Conservation (phyloP, 2,888 invertebrate species). For the Alloplasta piceator region DNA sequence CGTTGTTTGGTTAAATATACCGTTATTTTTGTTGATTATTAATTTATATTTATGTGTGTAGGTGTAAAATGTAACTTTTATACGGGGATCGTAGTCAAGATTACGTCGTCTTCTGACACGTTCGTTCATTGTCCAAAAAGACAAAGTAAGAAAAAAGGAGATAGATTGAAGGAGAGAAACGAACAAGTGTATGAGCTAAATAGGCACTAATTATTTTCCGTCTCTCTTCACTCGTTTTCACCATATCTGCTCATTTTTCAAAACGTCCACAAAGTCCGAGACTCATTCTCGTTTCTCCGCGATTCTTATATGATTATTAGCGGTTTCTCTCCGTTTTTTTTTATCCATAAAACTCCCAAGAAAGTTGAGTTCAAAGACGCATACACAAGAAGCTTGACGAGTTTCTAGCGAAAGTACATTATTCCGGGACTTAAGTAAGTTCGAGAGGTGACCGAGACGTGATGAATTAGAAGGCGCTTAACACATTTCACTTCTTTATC, state of each 20-base stretch:
- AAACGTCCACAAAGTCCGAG: slow-evolving; percentile 17
- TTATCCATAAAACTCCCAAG: slow-evolving; percentile 51
- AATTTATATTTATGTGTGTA: no score
- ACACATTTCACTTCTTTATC: slow-evolving; percentile 25
- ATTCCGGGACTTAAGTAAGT: slow-evolving; percentile 9
- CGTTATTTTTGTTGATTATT: no score
- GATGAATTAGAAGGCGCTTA: slow-evolving; percentile 17
- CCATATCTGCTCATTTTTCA: slow-evolving; percentile 8
- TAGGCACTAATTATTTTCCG: slow-evolving; percentile 45
- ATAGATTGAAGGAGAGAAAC: background rate
- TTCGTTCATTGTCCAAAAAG: slow-evolving; percentile 39
- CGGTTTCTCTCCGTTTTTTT: slow-evolving; percentile 16
- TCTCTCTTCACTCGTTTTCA: slow-evolving; percentile 39
- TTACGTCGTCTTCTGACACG: slow-evolving; percentile 21
- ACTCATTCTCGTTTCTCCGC: slow-evolving; percentile 35
- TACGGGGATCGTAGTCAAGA: background rate
- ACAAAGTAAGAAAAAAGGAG: slow-evolving; percentile 5
- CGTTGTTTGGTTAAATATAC: no score
- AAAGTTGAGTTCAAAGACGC: slow-evolving; percentile 36
- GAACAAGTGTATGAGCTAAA: slow-evolving; percentile 43
- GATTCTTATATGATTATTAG: slow-evolving; percentile 60
- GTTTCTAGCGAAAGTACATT: slow-evolving; percentile 37
- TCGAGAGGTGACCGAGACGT: slow-evolving; percentile 1
- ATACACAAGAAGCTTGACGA: background rate
- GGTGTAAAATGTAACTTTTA: background rate